Percentiles rank a stretch among this genome's conserved stretches.
Evolutionary conservation across 2,797 vertebrate species (phyloP).

Genomic region (Botia almorhae): DNA sequence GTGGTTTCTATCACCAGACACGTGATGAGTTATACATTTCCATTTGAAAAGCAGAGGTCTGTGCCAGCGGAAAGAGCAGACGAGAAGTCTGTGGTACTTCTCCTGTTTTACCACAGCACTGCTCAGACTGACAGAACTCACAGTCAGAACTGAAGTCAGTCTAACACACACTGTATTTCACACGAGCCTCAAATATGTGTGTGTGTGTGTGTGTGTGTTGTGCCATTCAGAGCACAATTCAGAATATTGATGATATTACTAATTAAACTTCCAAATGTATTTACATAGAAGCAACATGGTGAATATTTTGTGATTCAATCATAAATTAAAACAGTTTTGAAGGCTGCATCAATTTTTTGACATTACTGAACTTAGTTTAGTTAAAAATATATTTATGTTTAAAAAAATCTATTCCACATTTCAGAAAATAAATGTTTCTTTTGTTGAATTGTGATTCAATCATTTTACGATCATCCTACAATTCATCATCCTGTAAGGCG

Average conservation of each 20-base stretch:
- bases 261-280: no score
- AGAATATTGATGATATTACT: no score
- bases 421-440: no score
- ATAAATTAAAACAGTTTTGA: no score
- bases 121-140: neutral
- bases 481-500: neutral
- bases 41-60: constrained; percentile 18
- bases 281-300: no score
- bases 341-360: no score
- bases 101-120: neutral
- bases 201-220: no score
- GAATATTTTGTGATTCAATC: no score
- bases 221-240: neutral
- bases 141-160: constrained; percentile 2
- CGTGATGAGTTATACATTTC: constrained; percentile 19
- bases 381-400: no score
- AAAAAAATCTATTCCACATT: no score
- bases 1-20: neutral
- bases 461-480: neutral
- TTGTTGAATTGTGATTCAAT: neutral
- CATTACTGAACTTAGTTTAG: no score
- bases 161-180: neutral
- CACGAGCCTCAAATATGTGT: no score
- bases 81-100: neutral
- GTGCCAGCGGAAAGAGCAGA: neutral